Evolutionary conservation across 2,888 invertebrate genomes (phyloP), one percentile per base, ranked within the genome.

Genomic region (Himalopsyche kuldschensis): DNA sequence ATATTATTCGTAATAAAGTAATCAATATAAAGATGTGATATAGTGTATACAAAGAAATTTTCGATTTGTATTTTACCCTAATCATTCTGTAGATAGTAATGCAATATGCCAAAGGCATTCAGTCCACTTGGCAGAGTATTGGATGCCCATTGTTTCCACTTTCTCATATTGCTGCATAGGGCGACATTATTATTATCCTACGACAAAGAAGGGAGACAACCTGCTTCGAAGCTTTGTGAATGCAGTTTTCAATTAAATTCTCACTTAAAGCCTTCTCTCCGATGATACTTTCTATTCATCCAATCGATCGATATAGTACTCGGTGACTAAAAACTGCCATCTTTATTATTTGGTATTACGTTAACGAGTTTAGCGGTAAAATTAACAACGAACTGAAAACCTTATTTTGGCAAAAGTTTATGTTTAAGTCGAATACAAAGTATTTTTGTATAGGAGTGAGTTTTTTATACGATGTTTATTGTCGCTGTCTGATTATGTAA

Each of bases 211-310:
- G 8, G 20, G 55, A 20, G 4, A 20, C 55, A 55, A 55, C 55
- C 55, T 55, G 55, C 78, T 35, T 20, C 30, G 27, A n/a, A 31
- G 75, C 75, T 20, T 80, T 80, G 75, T 46, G 46, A 46, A 20
- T 75, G 75, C 17, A 46, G 75, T 75, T 80, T 80, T 80, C 80
- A 80, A 80, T 80, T 80, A 80, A 80, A 75, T 80, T 46, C 75
- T 41, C 47, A n/a, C 75, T 46, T 75, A 46, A 46, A 75, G 30
- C 75, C 46, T 46, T 63, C 80, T 46, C 27, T 41, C 8, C 55
- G 24, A 55, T 55, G 55, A 55, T 55, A 55, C 55, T 55, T 55
- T 55, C 55, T 55, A 55, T 55, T 55, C 55, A 55, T 55, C 24
- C 55, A 55, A 55, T 55, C 55, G 55, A 55, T 55, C 55, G 55